phyloP scores from a whole-genome alignment of 2,113 vertebrate genomes.

The Eptesicus fuscus region DNA sequence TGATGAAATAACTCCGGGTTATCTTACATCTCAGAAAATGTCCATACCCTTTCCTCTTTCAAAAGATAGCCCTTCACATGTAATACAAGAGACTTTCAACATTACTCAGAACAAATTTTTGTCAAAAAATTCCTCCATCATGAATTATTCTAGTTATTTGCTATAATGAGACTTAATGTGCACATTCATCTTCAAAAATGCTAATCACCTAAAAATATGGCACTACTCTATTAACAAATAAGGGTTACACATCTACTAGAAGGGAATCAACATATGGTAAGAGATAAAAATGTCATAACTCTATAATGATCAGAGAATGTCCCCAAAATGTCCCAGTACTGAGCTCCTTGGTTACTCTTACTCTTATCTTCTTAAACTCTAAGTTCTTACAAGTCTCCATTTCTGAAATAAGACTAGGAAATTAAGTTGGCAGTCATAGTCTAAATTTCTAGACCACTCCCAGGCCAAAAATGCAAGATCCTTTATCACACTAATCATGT shows the following conservation, averaged over 20 bases:
- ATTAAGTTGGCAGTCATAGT: not conserved
- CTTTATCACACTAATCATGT: not conserved
- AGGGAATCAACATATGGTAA: not conserved
- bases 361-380: not conserved
- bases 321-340: not conserved
- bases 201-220: not conserved
- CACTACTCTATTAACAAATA: not conserved
- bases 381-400: not conserved
- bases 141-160: slow-evolving; percentile 4
- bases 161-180: not conserved
- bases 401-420: not conserved
- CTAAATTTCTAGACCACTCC: not conserved
- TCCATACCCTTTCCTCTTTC: not conserved
- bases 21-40: not conserved
- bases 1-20: not conserved
- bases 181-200: not conserved
- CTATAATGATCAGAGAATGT: not conserved
- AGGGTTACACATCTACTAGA: not conserved
- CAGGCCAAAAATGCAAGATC: not conserved
- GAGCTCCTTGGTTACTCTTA: not conserved
- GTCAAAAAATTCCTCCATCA: not conserved
- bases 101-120: not conserved
- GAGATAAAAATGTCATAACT: not conserved
- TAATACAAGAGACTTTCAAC: not conserved
- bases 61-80: not conserved